Conservation (phyloP, 1,140 invertebrate species). For the Choristoneura fumiferana region DNA sequence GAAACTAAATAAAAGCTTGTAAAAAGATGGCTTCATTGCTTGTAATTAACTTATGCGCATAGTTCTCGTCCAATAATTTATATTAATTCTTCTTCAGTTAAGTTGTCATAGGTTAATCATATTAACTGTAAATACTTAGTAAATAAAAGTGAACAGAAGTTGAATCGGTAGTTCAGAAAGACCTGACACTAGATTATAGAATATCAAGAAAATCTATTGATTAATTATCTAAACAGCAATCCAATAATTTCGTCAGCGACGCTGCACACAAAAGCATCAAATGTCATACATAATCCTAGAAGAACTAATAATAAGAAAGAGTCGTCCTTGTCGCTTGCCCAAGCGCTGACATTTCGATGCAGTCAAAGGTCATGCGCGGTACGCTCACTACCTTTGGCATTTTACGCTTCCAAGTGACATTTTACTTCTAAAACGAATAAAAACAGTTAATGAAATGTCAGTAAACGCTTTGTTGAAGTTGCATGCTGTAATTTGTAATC, state of each 20-base stretch:
- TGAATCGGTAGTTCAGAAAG: too few species aligned
- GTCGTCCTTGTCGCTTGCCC: slow-evolving; percentile 74
- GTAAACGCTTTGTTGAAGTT: slow-evolving; percentile 8
- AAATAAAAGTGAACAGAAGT: too few species aligned
- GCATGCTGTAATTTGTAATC: slow-evolving; percentile 3
- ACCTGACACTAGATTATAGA: slow-evolving; percentile 13
- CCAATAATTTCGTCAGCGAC: slow-evolving; percentile 67
- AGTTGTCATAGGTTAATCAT: too few species aligned
- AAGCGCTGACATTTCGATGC: slow-evolving; percentile 74
- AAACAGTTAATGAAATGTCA: slow-evolving; percentile 37
- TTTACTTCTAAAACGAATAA: slow-evolving; percentile 55
- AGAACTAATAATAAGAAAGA: slow-evolving; percentile 68
- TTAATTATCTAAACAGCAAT: slow-evolving; percentile 59
- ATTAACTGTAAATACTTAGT: too few species aligned
- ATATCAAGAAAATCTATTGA: slow-evolving; percentile 66
- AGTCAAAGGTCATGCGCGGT: slow-evolving; percentile 73
- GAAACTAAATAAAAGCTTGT: too few species aligned
- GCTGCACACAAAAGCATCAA: slow-evolving; percentile 59
- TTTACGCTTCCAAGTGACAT: slow-evolving; percentile 61
- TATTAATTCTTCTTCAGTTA: too few species aligned
- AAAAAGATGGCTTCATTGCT: too few species aligned
- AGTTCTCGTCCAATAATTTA: too few species aligned
- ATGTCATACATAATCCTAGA: slow-evolving; percentile 72
- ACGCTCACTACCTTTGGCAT: slow-evolving; percentile 70
- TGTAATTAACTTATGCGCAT: too few species aligned